These are phyloP conservation scores for Campylomormyrus numenius DNA, from an alignment of 2,113 vertebrate genomes.

Conservation along the genomic window DNA sequence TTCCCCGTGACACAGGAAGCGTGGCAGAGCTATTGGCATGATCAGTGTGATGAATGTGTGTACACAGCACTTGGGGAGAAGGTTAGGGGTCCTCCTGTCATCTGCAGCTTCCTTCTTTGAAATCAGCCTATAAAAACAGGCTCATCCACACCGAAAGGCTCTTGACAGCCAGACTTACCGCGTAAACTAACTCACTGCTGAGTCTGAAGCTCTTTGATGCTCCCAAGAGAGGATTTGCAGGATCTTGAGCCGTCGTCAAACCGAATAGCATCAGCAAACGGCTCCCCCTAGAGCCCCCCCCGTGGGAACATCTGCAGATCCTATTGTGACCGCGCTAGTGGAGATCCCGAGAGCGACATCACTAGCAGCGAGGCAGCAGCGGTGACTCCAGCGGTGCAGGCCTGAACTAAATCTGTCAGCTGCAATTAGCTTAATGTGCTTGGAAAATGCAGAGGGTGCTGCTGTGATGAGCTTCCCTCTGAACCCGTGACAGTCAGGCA, in stretches of 20 bases:
- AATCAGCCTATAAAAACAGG: neutral
- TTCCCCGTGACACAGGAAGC: neutral
- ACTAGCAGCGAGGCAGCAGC: neutral
- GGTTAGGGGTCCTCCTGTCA: neutral
- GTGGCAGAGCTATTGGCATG: neutral
- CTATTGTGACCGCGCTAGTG: neutral
- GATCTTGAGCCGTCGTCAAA: neutral
- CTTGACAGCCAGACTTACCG: neutral
- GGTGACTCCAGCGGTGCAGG: neutral
- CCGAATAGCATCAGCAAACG: neutral
- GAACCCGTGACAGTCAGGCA: neutral
- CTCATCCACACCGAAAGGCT: neutral
- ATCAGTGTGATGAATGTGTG: neutral
- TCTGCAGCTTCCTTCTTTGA: neutral
- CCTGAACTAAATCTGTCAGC: constrained; percentile 20
- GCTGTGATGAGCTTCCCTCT: constrained; percentile 5
- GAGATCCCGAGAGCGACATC: constrained; percentile 4
- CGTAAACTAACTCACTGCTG: neutral
- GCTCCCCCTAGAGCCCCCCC: neutral
- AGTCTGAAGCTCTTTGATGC: neutral
- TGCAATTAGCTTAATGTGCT: constrained; percentile 20
- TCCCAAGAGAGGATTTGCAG: neutral
- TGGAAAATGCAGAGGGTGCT: neutral
- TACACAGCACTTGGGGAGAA: neutral
- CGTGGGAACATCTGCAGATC: neutral